Conservation (phyloP, 2,113 vertebrate species). For the Syngnathus typhle region DNA sequence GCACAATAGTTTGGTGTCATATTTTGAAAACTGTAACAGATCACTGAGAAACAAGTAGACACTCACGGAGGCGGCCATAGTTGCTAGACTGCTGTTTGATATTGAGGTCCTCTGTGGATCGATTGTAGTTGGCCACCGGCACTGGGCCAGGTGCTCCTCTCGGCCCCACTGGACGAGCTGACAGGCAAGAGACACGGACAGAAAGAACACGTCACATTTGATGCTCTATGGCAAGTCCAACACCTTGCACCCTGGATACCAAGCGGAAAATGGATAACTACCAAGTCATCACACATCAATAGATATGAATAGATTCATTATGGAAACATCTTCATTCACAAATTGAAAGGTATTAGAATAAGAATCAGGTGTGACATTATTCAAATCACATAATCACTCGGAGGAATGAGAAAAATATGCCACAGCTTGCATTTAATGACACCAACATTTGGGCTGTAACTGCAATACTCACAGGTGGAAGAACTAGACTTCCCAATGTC, state of each 20-base stretch:
- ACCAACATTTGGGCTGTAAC: not conserved
- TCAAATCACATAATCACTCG: not conserved
- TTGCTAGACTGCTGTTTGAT: constrained; percentile 74
- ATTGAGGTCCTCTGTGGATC: constrained; percentile 85
- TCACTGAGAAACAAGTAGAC: not conserved
- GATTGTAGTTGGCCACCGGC: constrained; percentile 66
- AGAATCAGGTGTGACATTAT: constrained; percentile 9
- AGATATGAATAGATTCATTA: constrained; percentile 32
- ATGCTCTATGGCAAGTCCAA: constrained; percentile 16
- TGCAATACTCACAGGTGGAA: constrained; percentile 75
- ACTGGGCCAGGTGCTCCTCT: constrained; percentile 52
- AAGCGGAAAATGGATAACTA: constrained; percentile 42
- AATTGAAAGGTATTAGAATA: constrained; percentile 10
- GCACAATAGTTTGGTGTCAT: not conserved
- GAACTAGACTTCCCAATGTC: constrained; percentile 90
- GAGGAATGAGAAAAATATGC: not conserved
- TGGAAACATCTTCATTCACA: constrained; percentile 29
- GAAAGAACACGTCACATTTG: constrained; percentile 1
- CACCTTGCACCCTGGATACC: constrained; percentile 15
- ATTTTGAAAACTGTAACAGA: not conserved
- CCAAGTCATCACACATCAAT: constrained; percentile 57
- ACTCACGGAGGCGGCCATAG: constrained; percentile 89
- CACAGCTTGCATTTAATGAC: not conserved
- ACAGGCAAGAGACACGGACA: constrained; percentile 18
- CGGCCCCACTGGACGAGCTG: constrained; percentile 73